Evolutionary conservation across 2,113 vertebrate species (phyloP), one percentile per base, ranked within the genome.

Genomic region (Pteronura brasiliensis): DNA sequence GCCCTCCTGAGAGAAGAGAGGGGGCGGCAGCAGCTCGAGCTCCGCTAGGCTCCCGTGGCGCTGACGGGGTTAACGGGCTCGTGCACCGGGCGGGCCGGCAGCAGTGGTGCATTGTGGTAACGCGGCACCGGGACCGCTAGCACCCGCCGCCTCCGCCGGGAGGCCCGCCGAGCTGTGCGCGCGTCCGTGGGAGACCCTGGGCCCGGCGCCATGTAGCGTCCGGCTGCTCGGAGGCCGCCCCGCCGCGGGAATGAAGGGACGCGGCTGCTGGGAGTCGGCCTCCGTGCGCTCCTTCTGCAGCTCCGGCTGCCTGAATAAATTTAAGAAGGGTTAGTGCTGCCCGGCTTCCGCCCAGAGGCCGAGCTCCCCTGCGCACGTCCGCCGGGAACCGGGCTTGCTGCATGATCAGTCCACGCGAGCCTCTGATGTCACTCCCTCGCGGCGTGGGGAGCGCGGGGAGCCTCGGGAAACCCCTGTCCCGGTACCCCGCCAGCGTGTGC

Each of bases 261-360:
- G 99, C 98, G 99, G 99, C 99, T 99, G 99, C 99, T 99, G 99
- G 99, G 99, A 99, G 98, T 93, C 99, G 0, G 99, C 99, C 99
- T 99, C 99, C 84, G 98, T 99, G 93, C 99, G 99, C 93, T 99
- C 99, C 98, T 99, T 99, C 99, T 99, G 99, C 99, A 99, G 99
- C 98, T 99, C 99, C 3, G 98, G 99, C 99, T 99, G 99, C 97
- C 99, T 99, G 98, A 99, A 98, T 99, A 99, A 99, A 98, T 98
- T 99, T 98, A 99, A 99, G 98, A 99, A 99, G 99, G 99, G 99
- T 99, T 98, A 99, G 99, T 99, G 99, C 97, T 96, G 96, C 98
- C 97, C 39, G 20, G 65, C 90, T 94, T 94, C 85, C 77, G 49
- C 83, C 63, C 42, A 49, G 89, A 96, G 90, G 92, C 71, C 96